Evolutionary conservation across 2,888 invertebrate species (phyloP).

Genomic region (Sialis lutaria): DNA sequence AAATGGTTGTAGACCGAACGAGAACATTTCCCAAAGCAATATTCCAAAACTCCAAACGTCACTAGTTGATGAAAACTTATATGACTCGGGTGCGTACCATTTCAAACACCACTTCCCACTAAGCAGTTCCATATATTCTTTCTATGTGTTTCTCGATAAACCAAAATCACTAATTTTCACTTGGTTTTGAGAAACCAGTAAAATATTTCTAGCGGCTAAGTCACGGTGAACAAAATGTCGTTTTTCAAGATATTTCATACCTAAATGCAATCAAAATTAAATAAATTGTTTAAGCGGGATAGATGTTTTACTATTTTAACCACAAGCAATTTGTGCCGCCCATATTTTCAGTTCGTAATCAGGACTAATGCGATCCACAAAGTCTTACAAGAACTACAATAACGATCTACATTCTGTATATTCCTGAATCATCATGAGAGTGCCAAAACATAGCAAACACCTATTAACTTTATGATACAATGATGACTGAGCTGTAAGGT

Average conservation of each 20-base stretch:
- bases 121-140: slow-evolving; percentile 52
- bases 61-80: slow-evolving; percentile 84
- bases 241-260: no score
- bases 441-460: slow-evolving; percentile 67
- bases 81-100: slow-evolving; percentile 84
- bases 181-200: slow-evolving; percentile 63
- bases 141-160: slow-evolving; percentile 63
- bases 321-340: no score
- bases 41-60: slow-evolving; percentile 95
- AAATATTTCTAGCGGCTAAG: slow-evolving; percentile 79
- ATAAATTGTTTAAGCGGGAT: slow-evolving; percentile 78
- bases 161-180: slow-evolving; percentile 94
- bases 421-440: slow-evolving; percentile 86
- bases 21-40: slow-evolving; percentile 93
- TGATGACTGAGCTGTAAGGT: slow-evolving; percentile 80
- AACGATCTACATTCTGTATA: slow-evolving; percentile 74
- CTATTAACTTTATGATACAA: slow-evolving; percentile 80
- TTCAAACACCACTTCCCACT: slow-evolving; percentile 34
- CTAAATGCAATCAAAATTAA: no score
- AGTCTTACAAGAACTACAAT: slow-evolving; percentile 56
- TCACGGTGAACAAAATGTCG: slow-evolving; percentile 82
- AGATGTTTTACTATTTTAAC: slow-evolving; percentile 28
- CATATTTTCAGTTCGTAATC: slow-evolving; percentile 67
- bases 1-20: slow-evolving; percentile 75
- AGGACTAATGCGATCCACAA: slow-evolving; percentile 46